Evolutionary conservation across 2,888 invertebrate species (phyloP).

Genomic region (Ophonus ardosiacus): DNA sequence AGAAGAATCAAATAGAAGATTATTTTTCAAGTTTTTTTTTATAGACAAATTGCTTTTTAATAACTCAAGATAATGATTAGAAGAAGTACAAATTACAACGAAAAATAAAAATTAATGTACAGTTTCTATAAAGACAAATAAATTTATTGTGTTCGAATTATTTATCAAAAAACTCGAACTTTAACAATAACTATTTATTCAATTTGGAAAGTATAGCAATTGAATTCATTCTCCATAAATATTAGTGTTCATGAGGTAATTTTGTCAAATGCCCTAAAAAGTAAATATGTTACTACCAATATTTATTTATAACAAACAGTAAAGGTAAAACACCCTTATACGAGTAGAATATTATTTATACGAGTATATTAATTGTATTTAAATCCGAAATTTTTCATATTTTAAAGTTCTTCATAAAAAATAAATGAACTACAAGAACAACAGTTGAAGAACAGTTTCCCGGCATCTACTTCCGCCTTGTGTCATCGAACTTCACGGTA

Average conservation of each 20-base stretch:
- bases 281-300: no score
- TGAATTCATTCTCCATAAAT: no score
- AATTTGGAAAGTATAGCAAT: no score
- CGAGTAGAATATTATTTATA: no score
- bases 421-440: background rate
- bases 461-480: constrained; percentile 1
- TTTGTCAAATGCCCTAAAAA: no score
- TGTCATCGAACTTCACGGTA: constrained; percentile 18
- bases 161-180: no score
- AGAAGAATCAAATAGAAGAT: background rate
- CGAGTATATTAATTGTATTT: no score
- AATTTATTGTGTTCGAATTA: no score
- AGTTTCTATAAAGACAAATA: background rate
- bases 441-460: background rate
- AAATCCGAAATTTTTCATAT: background rate
- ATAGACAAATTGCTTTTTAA: constrained; percentile 33
- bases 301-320: no score
- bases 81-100: background rate
- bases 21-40: constrained; percentile 33
- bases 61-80: constrained; percentile 22
- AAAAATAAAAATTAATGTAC: background rate
- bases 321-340: no score
- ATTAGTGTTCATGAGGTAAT: no score
- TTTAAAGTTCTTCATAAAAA: background rate
- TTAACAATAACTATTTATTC: no score